phyloP scores from a whole-genome alignment of 2,113 vertebrate species.

The Ophiodon elongatus region DNA sequence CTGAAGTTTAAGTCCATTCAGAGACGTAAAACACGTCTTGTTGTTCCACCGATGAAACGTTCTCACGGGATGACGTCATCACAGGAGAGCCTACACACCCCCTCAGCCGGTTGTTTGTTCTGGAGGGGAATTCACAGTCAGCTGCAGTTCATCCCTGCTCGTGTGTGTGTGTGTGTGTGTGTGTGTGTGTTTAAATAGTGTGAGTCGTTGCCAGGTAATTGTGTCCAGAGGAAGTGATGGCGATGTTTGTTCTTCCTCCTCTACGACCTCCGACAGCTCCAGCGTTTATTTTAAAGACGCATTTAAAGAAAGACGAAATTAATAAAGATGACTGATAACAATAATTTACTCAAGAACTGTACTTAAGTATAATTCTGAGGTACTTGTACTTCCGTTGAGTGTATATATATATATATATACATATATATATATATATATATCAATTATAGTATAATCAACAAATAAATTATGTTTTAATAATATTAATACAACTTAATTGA shows the following conservation, averaged over 20 bases:
- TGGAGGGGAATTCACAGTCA: too few relatives aligned
- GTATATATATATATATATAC: too few relatives aligned
- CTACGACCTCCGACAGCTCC: background rate
- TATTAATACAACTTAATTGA: background rate
- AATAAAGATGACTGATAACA: background rate
- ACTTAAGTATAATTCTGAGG: background rate
- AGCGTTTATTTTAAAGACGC: background rate
- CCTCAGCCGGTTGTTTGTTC: too few relatives aligned
- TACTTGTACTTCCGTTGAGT: background rate
- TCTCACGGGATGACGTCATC: too few relatives aligned
- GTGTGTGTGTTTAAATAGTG: background rate
- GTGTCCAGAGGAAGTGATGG: conserved; percentile 3
- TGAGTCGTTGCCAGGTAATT: background rate
- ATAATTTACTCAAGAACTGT: background rate
- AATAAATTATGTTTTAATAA: too few relatives aligned
- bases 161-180: background rate
- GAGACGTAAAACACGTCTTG: too few relatives aligned
- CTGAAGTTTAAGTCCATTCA: too few relatives aligned
- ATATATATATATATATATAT: too few relatives aligned
- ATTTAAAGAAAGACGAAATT: background rate
- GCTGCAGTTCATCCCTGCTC: too few relatives aligned
- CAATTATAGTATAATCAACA: too few relatives aligned
- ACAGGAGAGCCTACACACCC: too few relatives aligned
- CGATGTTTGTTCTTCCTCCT: conserved; percentile 29
- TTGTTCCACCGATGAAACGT: too few relatives aligned